These are phyloP conservation scores for Episyrphus balteatus DNA, from an alignment of 1,140 invertebrate species.

Conservation along the genomic window DNA sequence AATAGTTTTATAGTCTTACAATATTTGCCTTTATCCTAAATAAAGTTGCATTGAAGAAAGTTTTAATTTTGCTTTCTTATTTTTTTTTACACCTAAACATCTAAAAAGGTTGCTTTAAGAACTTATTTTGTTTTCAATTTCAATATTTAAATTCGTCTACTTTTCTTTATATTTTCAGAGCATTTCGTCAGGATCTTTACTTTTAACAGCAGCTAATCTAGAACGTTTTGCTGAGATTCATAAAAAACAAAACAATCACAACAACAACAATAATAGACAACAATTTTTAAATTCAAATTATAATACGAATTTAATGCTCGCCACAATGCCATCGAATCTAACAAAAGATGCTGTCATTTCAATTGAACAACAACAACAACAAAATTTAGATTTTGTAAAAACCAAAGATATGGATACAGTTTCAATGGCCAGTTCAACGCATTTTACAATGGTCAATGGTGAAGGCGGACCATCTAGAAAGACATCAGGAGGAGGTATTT, in stretches of 20 bases:
- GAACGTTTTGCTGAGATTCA: conserved; percentile 52
- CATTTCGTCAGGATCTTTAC: conserved; percentile 60
- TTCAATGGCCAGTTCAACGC: conserved; percentile 71
- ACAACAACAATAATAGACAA: conserved; percentile 25
- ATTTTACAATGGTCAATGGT: conserved; percentile 74
- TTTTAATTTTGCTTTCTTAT: too few species aligned
- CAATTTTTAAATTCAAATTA: conserved; percentile 16
- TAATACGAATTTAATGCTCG: conserved; percentile 25
- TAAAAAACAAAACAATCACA: conserved; percentile 37
- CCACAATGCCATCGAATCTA: conserved; percentile 1
- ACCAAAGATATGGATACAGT: conserved; percentile 46
- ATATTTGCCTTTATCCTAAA: too few species aligned
- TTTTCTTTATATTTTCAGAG: conserved; percentile 50
- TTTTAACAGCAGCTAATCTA: conserved; percentile 66
- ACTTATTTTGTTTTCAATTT: background rate
- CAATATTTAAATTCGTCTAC: background rate
- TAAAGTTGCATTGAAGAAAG: too few species aligned
- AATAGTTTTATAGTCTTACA: too few species aligned
- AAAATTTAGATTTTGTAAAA: conserved; percentile 29
- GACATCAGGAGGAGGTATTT: conserved; percentile 37
- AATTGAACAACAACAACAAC: conserved; percentile 30
- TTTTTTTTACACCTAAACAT: background rate
- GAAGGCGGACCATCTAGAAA: conserved; percentile 49
- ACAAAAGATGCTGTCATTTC: conserved; percentile 24
- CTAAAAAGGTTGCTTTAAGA: background rate